Conservation (phyloP, 2,113 vertebrate genomes). For the Caracal caracal region DNA sequence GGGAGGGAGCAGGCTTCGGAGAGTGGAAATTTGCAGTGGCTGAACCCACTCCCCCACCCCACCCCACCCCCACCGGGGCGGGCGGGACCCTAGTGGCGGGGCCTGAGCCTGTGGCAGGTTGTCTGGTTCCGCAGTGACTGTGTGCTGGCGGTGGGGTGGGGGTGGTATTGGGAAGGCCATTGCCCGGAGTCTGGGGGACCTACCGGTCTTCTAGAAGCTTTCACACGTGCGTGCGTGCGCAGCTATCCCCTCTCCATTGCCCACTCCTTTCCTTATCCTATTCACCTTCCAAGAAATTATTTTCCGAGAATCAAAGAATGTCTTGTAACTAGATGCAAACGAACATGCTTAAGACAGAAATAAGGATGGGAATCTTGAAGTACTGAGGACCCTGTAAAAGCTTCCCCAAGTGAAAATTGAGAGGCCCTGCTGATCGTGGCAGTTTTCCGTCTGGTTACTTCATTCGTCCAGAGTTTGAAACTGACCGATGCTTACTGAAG, state of each 20-base stretch:
- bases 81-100: background rate
- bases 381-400: background rate
- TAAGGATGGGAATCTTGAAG: slow-evolving; percentile 4
- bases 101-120: background rate
- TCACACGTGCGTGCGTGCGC: background rate
- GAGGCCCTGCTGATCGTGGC: background rate
- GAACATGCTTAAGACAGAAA: slow-evolving; percentile 53
- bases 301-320: slow-evolving; percentile 55
- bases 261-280: slow-evolving; percentile 4
- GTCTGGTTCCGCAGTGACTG: background rate
- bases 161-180: background rate
- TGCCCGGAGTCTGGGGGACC: background rate
- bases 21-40: background rate
- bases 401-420: background rate
- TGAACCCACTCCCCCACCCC: background rate
- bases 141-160: background rate
- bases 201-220: background rate
- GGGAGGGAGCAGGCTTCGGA: background rate
- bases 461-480: slow-evolving; percentile 42
- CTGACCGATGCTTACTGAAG: background rate
- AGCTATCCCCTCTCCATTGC: background rate
- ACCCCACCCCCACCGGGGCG: background rate
- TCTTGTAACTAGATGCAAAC: slow-evolving; percentile 12
- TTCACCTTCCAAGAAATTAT: slow-evolving; percentile 47
- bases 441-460: slow-evolving; percentile 25